phyloP scores from a whole-genome alignment of 2,113 vertebrate species.

The Vanacampus margaritifer region DNA sequence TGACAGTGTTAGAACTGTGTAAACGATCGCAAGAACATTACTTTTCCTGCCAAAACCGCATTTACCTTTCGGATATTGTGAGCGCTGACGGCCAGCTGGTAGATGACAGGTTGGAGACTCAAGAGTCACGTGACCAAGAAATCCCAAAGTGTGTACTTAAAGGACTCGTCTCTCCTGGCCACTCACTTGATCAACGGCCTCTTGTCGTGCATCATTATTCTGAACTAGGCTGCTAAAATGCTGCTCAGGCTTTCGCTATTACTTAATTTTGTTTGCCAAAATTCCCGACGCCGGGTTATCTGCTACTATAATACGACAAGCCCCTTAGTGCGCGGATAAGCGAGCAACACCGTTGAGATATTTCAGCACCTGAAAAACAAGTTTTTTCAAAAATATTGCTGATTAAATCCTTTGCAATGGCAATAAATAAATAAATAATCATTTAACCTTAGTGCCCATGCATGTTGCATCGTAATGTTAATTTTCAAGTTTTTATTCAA shows the following conservation, averaged over 20 bases:
- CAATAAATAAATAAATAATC: neutral
- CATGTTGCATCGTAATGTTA: neutral
- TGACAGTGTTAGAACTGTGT: neutral
- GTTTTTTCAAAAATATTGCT: neutral
- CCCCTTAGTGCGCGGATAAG: neutral
- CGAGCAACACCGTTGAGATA: too few species aligned
- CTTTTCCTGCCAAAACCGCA: slow-evolving; percentile 5
- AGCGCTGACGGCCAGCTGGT: slow-evolving; percentile 38
- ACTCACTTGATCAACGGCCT: slow-evolving; percentile 11
- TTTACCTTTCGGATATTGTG: slow-evolving; percentile 57
- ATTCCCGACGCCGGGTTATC: neutral
- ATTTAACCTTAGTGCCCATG: too few species aligned
- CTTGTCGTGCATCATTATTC: too few species aligned
- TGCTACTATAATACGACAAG: neutral
- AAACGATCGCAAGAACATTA: slow-evolving; percentile 9
- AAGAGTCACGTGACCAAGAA: slow-evolving; percentile 59
- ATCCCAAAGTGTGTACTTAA: slow-evolving; percentile 66
- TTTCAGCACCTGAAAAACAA: too few species aligned
- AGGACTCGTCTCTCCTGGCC: slow-evolving; percentile 59
- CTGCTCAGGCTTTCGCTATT: neutral
- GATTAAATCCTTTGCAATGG: neutral
- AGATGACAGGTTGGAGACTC: slow-evolving; percentile 43
- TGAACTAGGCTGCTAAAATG: too few species aligned
- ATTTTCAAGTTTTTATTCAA: neutral
- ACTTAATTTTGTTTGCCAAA: neutral